Base-by-base conservation (phyloP, 2,113 vertebrate genomes). In the Bambusicola thoracicus region DNA sequence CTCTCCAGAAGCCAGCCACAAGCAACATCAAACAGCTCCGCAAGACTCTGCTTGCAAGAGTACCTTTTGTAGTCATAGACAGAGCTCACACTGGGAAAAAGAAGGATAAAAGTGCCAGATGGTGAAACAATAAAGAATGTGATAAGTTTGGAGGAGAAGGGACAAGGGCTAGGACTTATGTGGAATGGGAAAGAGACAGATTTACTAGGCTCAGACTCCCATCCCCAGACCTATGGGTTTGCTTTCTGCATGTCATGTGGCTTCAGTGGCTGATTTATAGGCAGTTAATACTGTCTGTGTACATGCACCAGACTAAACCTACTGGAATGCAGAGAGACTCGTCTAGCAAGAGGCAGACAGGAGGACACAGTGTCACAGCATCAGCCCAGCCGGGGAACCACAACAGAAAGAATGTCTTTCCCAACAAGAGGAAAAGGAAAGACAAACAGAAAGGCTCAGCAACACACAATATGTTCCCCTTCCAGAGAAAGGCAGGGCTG, bases 281-380 rank as follows among this genome's bases (percentile, higher is more conserved):
- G 16, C 72, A 81, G 82, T 81, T 93, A 87, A 89, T 81, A 63
- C 59, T 87, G 72, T 61, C 59, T 87, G 72, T 58, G 72, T 96
- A 87, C 41, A 77, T 68, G 69, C 76, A 85, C 46, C 85, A 96
- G 81, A 87, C 89, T 91, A 93, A 92, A 95, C 30, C 91, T 95
- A 85, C 68, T 88, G 96, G 96, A 96, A 97, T 95, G 94, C 79
- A 48, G 96, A 83, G 89, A 76, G 91, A 94, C 93, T 81, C 56
- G 94, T 91, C 87, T 81, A 95, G 87, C 94, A 85, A 93, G 79
- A 91, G 76, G 72, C 92, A 92, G 85, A 91, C 30, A 63, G 2
- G 75, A 93, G 90, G 95, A 91, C 91, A 70, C n/a, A 94, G 81
- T 91, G 85, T 90, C 94, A 88, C 75, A 80, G 87, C 85, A 94